phyloP scores from a whole-genome alignment of 2,888 invertebrate genomes.

The Caenorhabditis auriculariae region DNA sequence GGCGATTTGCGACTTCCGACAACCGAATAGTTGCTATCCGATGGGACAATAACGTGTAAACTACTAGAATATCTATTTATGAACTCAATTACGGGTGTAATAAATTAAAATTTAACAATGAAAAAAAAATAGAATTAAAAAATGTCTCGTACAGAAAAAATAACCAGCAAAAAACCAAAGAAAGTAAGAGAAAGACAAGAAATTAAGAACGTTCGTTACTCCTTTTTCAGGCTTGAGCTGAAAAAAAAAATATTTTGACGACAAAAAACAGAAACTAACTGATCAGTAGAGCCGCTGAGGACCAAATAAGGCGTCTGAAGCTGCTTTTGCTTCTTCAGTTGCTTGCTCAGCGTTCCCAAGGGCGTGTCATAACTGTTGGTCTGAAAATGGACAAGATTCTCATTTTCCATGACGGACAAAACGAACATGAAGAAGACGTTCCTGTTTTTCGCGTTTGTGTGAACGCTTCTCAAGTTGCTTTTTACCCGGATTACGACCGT shows the following conservation, averaged over 20 bases:
- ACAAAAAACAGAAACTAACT: slow-evolving; percentile 5
- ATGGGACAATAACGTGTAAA: too few relatives aligned
- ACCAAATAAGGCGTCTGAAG: slow-evolving; percentile 59
- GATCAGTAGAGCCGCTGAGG: slow-evolving; percentile 48
- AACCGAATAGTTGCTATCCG: too few relatives aligned
- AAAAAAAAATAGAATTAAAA: not conserved
- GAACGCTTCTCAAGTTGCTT: slow-evolving; percentile 94
- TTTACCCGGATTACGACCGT: slow-evolving; percentile 98
- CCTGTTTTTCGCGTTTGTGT: not conserved
- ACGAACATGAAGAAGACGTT: not conserved
- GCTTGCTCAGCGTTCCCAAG: slow-evolving; percentile 85
- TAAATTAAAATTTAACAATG: not conserved
- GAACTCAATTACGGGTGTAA: too few relatives aligned
- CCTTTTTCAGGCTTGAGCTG: slow-evolving; percentile 27
- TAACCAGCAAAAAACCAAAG: not conserved
- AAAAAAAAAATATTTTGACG: slow-evolving; percentile 3
- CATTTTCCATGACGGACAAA: not conserved
- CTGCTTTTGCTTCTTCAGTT: slow-evolving; percentile 83
- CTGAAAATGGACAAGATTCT: slow-evolving; percentile 6
- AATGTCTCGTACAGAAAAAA: not conserved
- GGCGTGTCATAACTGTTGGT: slow-evolving; percentile 73
- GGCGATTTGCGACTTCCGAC: too few relatives aligned
- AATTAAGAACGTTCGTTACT: slow-evolving; percentile 3
- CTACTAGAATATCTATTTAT: too few relatives aligned
- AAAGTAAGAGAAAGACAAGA: not conserved